Percentiles rank a stretch among this genome's conserved stretches.
phyloP scores from a whole-genome alignment of 2,797 vertebrate species.

The Bucorvus abyssinicus region DNA sequence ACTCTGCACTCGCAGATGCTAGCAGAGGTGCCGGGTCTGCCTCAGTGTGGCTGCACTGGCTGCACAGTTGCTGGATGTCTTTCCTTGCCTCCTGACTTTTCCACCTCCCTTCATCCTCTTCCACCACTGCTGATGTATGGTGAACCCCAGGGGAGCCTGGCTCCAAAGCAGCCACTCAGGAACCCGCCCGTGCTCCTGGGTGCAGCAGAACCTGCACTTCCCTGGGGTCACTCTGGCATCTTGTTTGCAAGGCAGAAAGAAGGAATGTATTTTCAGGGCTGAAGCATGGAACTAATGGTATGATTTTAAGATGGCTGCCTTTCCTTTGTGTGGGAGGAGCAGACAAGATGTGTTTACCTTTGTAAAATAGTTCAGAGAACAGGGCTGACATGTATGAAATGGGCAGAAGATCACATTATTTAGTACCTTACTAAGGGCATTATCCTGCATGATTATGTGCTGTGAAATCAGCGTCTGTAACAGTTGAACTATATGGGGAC shows the following conservation, averaged over 20 bases:
- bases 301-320: background rate
- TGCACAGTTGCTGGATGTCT: background rate
- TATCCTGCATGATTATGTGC: background rate
- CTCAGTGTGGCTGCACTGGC: fast-evolving
- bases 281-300: background rate
- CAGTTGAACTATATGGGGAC: background rate
- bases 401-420: background rate
- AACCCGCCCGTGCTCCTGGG: no score
- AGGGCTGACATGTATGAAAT: background rate
- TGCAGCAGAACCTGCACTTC: fast-evolving
- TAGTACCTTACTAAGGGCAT: no score
- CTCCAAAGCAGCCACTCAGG: background rate
- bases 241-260: background rate
- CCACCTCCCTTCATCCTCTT: background rate
- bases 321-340: background rate
- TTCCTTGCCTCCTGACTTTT: background rate
- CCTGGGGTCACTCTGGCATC: background rate
- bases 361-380: background rate
- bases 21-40: background rate
- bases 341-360: background rate
- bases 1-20: background rate
- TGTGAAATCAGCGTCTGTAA: background rate
- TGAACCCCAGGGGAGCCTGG: background rate
- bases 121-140: background rate
- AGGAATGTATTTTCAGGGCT: background rate